A percentile compares a stretch with the other conserved stretches of the same genome.
Conservation (phyloP, 1,140 invertebrate genomes). For the Pachyrhynchus sulphureomaculatus region DNA sequence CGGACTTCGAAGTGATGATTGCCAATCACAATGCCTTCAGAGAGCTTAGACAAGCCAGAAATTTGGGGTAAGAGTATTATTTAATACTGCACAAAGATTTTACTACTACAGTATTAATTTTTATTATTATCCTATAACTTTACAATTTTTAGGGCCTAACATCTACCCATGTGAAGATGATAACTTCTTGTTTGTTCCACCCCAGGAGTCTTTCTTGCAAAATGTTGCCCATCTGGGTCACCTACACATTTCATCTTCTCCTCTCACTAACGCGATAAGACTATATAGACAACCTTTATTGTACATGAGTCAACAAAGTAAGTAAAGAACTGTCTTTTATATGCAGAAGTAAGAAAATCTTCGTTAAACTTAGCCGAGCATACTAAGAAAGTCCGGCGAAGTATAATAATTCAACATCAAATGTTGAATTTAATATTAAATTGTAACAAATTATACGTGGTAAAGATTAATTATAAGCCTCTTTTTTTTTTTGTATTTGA, state of each 20-base stretch:
- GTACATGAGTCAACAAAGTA: background rate
- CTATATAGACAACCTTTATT: constrained; percentile 6
- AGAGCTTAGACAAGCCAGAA: constrained; percentile 64
- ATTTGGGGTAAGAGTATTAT: constrained; percentile 53
- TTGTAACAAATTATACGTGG: no score
- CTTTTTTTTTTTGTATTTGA: no score
- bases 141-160: constrained; percentile 38
- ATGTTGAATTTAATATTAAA: no score
- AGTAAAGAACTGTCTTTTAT: background rate
- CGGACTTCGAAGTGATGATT: constrained; percentile 62
- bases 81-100: constrained; percentile 9
- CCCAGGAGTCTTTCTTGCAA: constrained; percentile 49
- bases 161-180: constrained; percentile 60
- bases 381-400: no score
- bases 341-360: no score
- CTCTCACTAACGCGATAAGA: background rate
- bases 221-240: background rate
- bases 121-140: background rate
- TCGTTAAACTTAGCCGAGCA: no score
- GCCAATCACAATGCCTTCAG: constrained; percentile 68
- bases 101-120: background rate
- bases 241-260: background rate
- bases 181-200: constrained; percentile 57
- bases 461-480: no score
- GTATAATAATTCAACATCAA: no score